Conservation (phyloP, 2,797 vertebrate species). For the Buceros bicornis region DNA sequence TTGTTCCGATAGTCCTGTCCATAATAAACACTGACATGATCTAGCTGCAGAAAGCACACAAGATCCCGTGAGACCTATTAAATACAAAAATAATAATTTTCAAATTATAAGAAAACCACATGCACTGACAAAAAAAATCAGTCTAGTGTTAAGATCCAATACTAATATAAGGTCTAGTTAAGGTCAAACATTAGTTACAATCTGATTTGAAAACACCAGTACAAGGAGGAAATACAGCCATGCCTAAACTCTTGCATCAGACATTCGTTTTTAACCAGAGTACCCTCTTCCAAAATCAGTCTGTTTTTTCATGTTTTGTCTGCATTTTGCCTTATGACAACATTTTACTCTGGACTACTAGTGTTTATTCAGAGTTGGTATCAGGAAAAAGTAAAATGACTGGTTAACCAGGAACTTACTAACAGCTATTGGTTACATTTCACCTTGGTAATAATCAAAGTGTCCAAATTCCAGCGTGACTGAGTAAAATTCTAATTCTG, state of each 20-base stretch:
- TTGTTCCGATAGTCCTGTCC: slow-evolving; percentile 98
- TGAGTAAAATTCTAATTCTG: not conserved
- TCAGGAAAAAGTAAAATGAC: not conserved
- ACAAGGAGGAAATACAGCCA: not conserved
- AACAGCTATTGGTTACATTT: not conserved
- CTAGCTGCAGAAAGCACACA: slow-evolving; percentile 95
- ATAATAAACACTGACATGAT: slow-evolving; percentile 96
- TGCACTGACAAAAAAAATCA: not conserved
- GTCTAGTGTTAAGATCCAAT: not conserved
- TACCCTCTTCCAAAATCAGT: not conserved
- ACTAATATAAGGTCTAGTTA: not conserved
- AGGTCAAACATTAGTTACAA: not conserved
- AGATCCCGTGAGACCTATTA: slow-evolving; percentile 93
- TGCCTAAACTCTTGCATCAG: not conserved
- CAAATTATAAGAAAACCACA: not conserved
- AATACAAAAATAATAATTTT: not conserved
- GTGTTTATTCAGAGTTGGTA: not conserved
- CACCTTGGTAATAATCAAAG: not conserved
- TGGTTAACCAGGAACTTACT: not conserved
- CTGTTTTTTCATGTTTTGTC: not conserved
- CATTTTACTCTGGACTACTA: not conserved
- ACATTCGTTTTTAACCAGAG: not conserved
- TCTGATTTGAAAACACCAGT: not conserved
- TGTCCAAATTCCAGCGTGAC: not conserved
- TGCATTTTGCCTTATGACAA: not conserved